Evolutionary conservation across 2,797 vertebrate genomes (phyloP).

Genomic region (Melanotaenia maccullochi): DNA sequence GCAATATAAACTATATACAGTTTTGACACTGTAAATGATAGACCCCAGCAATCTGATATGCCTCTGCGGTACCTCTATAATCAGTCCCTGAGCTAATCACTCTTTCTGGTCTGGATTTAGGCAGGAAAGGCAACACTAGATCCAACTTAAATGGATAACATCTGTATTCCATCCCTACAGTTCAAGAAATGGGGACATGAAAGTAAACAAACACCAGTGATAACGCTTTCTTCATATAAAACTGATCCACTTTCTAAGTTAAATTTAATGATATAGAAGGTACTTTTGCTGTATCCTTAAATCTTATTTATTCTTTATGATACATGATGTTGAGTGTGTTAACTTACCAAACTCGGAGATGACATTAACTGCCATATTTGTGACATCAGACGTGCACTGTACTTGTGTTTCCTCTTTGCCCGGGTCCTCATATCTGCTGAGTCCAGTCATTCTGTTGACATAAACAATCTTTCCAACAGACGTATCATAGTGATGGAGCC

Average conservation of each 20-base stretch:
- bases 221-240: background rate
- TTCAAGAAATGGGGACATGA: constrained; percentile 53
- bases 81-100: constrained; percentile 80
- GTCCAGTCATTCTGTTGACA: constrained; percentile 91
- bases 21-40: background rate
- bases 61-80: constrained; percentile 82
- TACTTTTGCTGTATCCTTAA: background rate
- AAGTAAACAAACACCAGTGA: constrained; percentile 7
- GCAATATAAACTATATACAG: background rate
- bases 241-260: background rate
- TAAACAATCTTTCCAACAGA: constrained; percentile 86
- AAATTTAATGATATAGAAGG: background rate
- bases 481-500: constrained; percentile 90
- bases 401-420: constrained; percentile 71
- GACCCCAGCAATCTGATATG: constrained; percentile 15
- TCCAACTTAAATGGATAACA: constrained; percentile 95
- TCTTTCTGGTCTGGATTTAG: constrained; percentile 87
- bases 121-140: constrained; percentile 92
- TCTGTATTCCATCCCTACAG: constrained; percentile 90
- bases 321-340: background rate
- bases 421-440: constrained; percentile 88
- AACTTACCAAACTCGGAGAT: constrained; percentile 87
- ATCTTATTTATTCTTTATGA: background rate
- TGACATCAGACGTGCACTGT: constrained; percentile 88
- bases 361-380: constrained; percentile 89